A percentile compares a stretch with the other conserved stretches of the same genome.
These are phyloP conservation scores for Abscondita cerata DNA, from an alignment of 2,888 invertebrate species.

Conservation along the genomic window DNA sequence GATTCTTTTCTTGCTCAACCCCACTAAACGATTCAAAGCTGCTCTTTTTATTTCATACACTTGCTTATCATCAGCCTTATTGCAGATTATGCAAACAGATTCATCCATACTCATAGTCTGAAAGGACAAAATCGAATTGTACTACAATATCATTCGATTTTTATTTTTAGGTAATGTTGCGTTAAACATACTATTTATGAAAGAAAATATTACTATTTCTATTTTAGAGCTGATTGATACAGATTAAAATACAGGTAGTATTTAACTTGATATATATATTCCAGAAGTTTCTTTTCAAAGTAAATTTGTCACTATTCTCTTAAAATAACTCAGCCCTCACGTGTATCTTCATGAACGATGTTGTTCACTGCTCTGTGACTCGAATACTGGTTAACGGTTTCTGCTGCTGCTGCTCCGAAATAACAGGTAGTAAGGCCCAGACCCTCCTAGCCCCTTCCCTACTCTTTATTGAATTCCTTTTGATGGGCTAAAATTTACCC, in stretches of 20 bases:
- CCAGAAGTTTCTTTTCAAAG: neutral
- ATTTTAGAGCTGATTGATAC: slow-evolving; percentile 8
- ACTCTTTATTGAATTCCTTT: too few relatives aligned
- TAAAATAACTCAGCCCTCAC: slow-evolving; percentile 1
- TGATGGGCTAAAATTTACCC: too few relatives aligned
- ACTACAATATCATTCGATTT: slow-evolving; percentile 17
- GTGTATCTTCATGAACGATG: slow-evolving; percentile 12
- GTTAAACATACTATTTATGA: slow-evolving; percentile 16
- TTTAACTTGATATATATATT: slow-evolving; percentile 12
- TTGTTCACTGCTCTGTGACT: slow-evolving; percentile 14
- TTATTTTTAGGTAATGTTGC: slow-evolving; percentile 12
- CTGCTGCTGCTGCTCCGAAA: too few relatives aligned
- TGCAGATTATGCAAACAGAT: slow-evolving; percentile 34
- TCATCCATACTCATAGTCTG: slow-evolving; percentile 32
- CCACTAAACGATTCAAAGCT: slow-evolving; percentile 26
- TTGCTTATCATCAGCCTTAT: slow-evolving; percentile 31
- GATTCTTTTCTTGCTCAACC: slow-evolving; percentile 35
- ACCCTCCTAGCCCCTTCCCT: too few relatives aligned
- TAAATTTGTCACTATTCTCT: neutral
- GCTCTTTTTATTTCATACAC: slow-evolving; percentile 29
- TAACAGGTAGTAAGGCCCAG: too few relatives aligned
- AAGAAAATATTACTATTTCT: slow-evolving; percentile 16
- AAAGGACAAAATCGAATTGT: slow-evolving; percentile 34
- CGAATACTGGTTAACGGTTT: too few relatives aligned
- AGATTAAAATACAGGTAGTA: slow-evolving; percentile 14